Evolutionary conservation across 2,888 invertebrate genomes (phyloP).

Genomic region (Parnassius apollo): DNA sequence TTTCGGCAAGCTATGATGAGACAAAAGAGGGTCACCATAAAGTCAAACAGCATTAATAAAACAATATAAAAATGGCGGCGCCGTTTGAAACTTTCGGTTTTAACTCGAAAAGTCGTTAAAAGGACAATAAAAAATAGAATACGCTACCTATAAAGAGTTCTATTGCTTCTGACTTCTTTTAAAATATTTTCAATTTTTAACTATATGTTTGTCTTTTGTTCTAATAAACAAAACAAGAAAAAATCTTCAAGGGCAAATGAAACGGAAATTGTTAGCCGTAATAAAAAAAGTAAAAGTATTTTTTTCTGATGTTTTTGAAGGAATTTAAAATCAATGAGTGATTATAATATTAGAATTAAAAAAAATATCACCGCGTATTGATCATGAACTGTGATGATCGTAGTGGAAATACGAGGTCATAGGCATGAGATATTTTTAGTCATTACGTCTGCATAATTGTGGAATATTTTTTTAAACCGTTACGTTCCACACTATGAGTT

Average conservation of each 20-base stretch:
- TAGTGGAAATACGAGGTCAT: too few species aligned
- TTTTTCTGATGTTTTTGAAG: slow-evolving; percentile 27
- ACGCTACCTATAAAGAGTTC: slow-evolving; percentile 20
- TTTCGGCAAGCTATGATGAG: slow-evolving; percentile 9
- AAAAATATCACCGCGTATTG: too few species aligned
- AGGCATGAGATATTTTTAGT: too few species aligned
- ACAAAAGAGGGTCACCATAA: slow-evolving; percentile 24
- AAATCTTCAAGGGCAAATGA: slow-evolving; percentile 19
- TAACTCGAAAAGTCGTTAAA: slow-evolving; percentile 20
- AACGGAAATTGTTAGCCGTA: slow-evolving; percentile 14
- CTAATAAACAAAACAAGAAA: slow-evolving; percentile 4
- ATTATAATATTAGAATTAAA: too few species aligned
- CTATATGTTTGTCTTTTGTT: slow-evolving; percentile 13
- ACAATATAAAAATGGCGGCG: slow-evolving; percentile 23
- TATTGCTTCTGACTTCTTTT: slow-evolving; percentile 19
- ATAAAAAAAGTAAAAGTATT: slow-evolving; percentile 21
- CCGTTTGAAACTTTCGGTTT: slow-evolving; percentile 23
- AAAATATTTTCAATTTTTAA: slow-evolving; percentile 14
- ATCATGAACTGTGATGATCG: too few species aligned
- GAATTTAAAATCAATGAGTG: too few species aligned
- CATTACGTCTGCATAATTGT: too few species aligned
- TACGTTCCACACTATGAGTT: too few species aligned
- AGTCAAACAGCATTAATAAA: slow-evolving; percentile 13
- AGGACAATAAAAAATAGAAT: slow-evolving; percentile 13
- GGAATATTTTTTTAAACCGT: too few species aligned